phyloP scores from a whole-genome alignment of 2,797 vertebrate species.

The Hemibagrus guttatus region DNA sequence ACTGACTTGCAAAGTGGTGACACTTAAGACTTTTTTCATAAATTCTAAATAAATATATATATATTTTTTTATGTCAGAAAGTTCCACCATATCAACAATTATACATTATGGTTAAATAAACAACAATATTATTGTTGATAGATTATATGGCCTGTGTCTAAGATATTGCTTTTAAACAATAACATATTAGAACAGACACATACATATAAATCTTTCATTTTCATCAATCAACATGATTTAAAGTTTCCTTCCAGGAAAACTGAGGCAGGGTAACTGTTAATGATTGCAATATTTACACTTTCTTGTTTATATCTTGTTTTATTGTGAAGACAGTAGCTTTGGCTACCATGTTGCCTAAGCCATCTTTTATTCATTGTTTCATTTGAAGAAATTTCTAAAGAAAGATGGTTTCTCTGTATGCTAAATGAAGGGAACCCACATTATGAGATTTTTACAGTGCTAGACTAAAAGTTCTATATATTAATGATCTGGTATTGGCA shows the following conservation, averaged over 20 bases:
- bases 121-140: background rate
- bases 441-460: background rate
- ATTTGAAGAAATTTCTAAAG: background rate
- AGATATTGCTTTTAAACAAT: background rate
- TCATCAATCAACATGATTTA: background rate
- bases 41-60: background rate
- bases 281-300: constrained; percentile 49
- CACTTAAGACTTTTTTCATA: background rate
- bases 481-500: constrained; percentile 9
- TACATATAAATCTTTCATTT: background rate
- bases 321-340: constrained; percentile 29
- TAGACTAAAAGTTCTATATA: background rate
- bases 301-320: constrained; percentile 30
- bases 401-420: constrained; percentile 24
- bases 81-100: background rate
- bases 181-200: background rate
- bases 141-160: background rate
- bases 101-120: background rate
- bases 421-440: background rate
- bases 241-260: background rate
- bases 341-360: background rate
- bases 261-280: constrained; percentile 58
- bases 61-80: background rate
- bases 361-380: background rate
- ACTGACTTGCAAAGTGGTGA: background rate